Evolutionary conservation across 2,113 vertebrate species (phyloP).

Genomic region (Uria lomvia): DNA sequence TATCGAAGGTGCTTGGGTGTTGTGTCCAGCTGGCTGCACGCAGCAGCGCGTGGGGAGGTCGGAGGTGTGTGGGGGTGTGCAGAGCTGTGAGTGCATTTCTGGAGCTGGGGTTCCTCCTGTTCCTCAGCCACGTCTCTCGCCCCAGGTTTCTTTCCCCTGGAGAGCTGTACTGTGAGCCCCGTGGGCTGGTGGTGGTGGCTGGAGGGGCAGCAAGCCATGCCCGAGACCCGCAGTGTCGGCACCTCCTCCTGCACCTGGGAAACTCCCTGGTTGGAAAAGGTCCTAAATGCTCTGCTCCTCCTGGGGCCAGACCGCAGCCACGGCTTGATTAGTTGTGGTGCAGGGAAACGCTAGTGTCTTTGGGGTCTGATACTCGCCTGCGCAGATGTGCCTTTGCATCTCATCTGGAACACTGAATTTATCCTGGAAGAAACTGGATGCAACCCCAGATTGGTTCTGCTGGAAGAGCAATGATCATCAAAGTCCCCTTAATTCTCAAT

Average conservation of each 20-base stretch:
- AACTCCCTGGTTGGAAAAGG: not conserved
- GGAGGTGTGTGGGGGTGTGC: not conserved
- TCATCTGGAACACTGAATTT: not conserved
- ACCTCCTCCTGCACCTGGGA: not conserved
- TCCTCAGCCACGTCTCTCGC: fast-evolving
- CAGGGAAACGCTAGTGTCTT: not conserved
- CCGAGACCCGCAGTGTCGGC: fast-evolving
- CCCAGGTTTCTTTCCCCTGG: not conserved
- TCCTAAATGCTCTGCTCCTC: not conserved
- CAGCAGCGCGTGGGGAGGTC: not conserved
- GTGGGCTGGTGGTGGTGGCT: not conserved
- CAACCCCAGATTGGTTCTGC: not conserved
- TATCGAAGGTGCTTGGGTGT: not conserved
- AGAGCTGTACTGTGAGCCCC: not conserved
- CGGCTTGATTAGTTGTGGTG: not conserved
- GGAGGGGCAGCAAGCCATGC: not conserved
- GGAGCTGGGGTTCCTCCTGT: not conserved
- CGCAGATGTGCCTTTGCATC: not conserved
- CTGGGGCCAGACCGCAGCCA: not conserved
- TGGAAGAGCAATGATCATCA: not conserved
- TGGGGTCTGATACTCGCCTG: not conserved
- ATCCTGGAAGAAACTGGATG: not conserved
- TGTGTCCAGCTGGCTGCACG: not conserved
- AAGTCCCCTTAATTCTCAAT: conserved; percentile 31
- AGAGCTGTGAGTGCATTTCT: not conserved